phyloP scores from a whole-genome alignment of 64 coral and sea anemone species.

The Astreopora myriophthalma region DNA sequence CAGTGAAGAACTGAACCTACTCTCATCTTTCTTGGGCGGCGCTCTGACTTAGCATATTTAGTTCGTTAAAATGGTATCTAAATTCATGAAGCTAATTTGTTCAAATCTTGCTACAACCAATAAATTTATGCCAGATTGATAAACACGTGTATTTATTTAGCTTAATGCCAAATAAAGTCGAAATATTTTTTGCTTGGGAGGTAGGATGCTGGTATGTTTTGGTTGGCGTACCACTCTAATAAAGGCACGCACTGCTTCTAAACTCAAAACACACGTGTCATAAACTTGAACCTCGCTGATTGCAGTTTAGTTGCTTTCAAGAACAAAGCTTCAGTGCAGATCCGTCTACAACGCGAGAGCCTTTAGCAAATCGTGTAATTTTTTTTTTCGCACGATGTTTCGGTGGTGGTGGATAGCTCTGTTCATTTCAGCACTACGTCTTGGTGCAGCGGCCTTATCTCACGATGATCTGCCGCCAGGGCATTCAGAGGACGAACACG shows the following conservation, averaged over 20 bases:
- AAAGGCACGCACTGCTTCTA: slow-evolving; percentile 10
- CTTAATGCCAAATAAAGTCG: background rate
- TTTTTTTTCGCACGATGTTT: background rate
- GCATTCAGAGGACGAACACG: slow-evolving; percentile 62
- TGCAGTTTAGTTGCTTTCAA: background rate
- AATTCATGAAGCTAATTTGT: background rate
- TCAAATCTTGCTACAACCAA: background rate
- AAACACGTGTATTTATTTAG: background rate
- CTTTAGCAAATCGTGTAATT: background rate
- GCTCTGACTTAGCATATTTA: background rate
- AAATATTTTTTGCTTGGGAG: slow-evolving; percentile 12
- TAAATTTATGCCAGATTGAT: background rate
- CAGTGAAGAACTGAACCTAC: too few relatives aligned
- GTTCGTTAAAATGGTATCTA: too few relatives aligned
- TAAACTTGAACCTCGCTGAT: background rate
- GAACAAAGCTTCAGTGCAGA: background rate
- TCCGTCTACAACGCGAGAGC: background rate
- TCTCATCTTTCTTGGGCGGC: too few relatives aligned
- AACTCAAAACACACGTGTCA: slow-evolving; percentile 12
- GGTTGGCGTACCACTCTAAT: slow-evolving; percentile 25
- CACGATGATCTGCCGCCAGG: slow-evolving; percentile 15
- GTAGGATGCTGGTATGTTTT: slow-evolving; percentile 23
- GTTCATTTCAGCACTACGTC: background rate
- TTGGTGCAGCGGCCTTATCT: background rate
- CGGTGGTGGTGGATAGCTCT: slow-evolving; percentile 5